phyloP scores from a whole-genome alignment of 2,888 invertebrate species.

The Acanthoscelides obtectus region DNA sequence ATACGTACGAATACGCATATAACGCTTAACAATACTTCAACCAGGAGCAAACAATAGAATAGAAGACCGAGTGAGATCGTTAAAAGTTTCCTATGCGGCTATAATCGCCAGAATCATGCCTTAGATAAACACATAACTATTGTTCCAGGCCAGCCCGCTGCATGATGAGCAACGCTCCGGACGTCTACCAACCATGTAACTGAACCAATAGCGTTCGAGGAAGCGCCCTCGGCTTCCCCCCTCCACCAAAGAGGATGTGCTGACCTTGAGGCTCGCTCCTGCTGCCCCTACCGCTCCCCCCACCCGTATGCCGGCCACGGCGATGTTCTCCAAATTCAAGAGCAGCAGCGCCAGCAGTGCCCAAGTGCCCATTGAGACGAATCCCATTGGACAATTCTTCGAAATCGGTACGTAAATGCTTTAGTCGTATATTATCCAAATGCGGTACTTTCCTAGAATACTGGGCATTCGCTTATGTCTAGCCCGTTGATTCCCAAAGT shows the following conservation, averaged over 20 bases:
- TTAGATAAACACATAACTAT: too few species aligned
- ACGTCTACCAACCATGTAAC: background rate
- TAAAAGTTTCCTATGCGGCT: too few species aligned
- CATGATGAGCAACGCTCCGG: background rate
- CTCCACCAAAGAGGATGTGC: background rate
- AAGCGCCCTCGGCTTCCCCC: background rate
- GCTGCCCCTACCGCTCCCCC: background rate
- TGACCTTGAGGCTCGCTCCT: background rate
- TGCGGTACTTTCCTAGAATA: too few species aligned
- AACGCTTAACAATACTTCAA: too few species aligned
- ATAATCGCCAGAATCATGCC: too few species aligned
- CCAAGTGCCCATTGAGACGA: slow-evolving; percentile 61
- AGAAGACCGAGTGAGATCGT: too few species aligned
- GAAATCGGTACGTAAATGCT: slow-evolving; percentile 66
- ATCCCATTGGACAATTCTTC: slow-evolving; percentile 83
- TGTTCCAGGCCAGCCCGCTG: background rate
- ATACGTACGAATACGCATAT: too few species aligned
- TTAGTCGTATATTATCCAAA: too few species aligned
- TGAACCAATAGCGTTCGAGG: background rate
- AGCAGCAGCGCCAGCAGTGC: slow-evolving; percentile 51
- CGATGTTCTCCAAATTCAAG: slow-evolving; percentile 74
- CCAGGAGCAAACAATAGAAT: too few species aligned
- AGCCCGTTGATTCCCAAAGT: too few species aligned
- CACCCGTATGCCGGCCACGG: slow-evolving; percentile 43
- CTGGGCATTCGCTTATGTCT: too few species aligned